Percentiles rank a stretch among this genome's conserved stretches.
Conservation (phyloP, 2,888 invertebrate species). For the Cerastis rubricosa region DNA sequence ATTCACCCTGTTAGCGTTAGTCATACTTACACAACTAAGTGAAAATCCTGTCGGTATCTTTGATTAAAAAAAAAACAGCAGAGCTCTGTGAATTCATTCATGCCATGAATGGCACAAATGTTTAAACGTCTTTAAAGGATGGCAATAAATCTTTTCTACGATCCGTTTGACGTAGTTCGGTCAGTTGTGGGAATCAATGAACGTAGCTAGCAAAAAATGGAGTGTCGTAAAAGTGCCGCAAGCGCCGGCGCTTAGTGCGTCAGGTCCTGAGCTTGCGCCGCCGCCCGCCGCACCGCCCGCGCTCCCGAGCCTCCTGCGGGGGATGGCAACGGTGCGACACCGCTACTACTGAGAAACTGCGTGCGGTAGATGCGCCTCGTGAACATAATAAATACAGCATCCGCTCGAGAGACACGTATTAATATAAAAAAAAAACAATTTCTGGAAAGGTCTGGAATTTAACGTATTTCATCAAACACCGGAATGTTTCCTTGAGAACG, state of each 20-base stretch:
- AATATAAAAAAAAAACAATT: background rate
- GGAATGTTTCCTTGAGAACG: background rate
- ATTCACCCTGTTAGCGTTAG: background rate
- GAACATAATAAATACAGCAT: conserved; percentile 19
- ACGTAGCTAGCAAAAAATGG: conserved; percentile 31
- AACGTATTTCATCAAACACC: background rate
- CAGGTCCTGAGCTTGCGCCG: conserved; percentile 7
- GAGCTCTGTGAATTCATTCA: conserved; percentile 38
- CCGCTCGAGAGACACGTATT: conserved; percentile 19
- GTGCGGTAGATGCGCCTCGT: conserved; percentile 20
- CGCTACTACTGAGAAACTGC: conserved; percentile 48
- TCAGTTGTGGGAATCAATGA: conserved; percentile 49
- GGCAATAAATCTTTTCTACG: conserved; percentile 7
- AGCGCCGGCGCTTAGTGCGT: conserved; percentile 55
- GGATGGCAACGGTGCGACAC: background rate
- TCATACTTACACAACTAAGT: conserved; percentile 16
- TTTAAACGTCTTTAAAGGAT: conserved; percentile 20
- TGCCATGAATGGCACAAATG: conserved; percentile 32
- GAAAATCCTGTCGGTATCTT: conserved; percentile 17
- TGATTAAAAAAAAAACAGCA: conserved; percentile 16
- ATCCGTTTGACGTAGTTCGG: conserved; percentile 31
- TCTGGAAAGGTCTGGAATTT: conserved; percentile 11
- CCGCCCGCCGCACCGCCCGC: background rate
- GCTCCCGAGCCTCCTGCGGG: no score
- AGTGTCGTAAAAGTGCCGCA: conserved; percentile 25